Conservation (phyloP, 1,140 invertebrate species). For the Cydia splendana region DNA sequence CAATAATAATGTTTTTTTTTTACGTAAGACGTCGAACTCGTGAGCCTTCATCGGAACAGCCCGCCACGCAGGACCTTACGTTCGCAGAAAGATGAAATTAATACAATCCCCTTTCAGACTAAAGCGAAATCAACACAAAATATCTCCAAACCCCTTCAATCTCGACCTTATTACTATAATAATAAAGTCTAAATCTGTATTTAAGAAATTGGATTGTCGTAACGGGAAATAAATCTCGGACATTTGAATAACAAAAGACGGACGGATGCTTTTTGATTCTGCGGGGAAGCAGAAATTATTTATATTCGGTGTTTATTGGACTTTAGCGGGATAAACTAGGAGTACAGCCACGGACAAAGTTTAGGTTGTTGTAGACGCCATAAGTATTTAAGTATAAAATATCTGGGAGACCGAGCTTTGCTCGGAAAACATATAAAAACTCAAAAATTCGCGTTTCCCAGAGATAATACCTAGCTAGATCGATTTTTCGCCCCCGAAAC, state of each 20-base stretch:
- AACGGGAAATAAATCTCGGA: constrained; percentile 20
- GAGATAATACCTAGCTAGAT: too few relatives aligned
- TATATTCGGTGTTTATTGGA: constrained; percentile 30
- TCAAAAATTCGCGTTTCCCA: too few relatives aligned
- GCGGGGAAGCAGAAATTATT: constrained; percentile 18
- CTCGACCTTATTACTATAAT: neutral
- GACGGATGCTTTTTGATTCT: constrained; percentile 32
- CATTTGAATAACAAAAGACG: constrained; percentile 33
- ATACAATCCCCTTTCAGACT: constrained; percentile 31
- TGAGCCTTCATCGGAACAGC: neutral
- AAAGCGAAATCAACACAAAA: constrained; percentile 31
- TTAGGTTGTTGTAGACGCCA: neutral
- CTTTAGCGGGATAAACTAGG: constrained; percentile 1
- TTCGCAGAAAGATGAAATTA: constrained; percentile 33
- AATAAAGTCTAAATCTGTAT: constrained; percentile 1
- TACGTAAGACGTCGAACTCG: neutral
- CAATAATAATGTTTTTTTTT: too few relatives aligned
- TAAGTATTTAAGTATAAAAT: neutral
- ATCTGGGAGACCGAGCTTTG: too few relatives aligned
- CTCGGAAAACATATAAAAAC: too few relatives aligned
- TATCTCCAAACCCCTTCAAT: neutral
- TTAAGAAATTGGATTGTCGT: neutral
- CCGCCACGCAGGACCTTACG: constrained; percentile 13
- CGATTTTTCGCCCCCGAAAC: too few relatives aligned
- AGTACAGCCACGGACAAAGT: neutral